Evolutionary conservation across 23 tunicate species (phyloP).

Genomic region (Botrylloides violaceus): DNA sequence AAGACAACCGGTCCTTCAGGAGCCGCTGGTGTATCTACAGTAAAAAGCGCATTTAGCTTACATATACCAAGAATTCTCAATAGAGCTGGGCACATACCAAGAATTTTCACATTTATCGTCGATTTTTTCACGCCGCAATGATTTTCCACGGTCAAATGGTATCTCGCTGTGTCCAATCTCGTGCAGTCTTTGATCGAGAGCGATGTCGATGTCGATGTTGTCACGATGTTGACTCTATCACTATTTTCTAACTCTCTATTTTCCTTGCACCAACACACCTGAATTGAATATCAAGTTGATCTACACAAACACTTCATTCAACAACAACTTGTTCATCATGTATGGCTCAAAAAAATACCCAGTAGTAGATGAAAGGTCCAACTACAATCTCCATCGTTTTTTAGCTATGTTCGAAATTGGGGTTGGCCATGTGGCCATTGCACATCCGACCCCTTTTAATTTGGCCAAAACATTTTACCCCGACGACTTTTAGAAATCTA

Average conservation of each 20-base stretch:
- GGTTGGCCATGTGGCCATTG: no score
- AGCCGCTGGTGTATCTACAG: conserved; percentile 31
- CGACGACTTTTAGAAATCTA: no score
- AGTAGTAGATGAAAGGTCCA: no score
- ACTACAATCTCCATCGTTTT: no score
- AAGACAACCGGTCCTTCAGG: conserved; percentile 41
- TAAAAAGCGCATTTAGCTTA: no score
- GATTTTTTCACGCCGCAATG: conserved; percentile 24
- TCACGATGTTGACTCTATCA: conserved; percentile 14
- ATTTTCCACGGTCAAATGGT: conserved; percentile 17
- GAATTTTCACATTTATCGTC: conserved; percentile 40
- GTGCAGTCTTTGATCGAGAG: conserved; percentile 27
- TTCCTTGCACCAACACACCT: conserved; percentile 31
- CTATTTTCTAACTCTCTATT: conserved; percentile 37
- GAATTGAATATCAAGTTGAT: background rate
- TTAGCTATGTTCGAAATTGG: no score
- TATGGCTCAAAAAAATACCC: no score
- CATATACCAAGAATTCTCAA: no score
- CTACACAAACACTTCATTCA: background rate
- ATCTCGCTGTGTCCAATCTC: conserved; percentile 28
- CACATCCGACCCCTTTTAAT: no score
- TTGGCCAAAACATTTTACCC: no score
- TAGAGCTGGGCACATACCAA: conserved; percentile 12
- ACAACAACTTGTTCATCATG: no score
- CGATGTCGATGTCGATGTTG: conserved; percentile 11